phyloP scores from a whole-genome alignment of 2,888 invertebrate species.

The Patella ulyssiponensis region DNA sequence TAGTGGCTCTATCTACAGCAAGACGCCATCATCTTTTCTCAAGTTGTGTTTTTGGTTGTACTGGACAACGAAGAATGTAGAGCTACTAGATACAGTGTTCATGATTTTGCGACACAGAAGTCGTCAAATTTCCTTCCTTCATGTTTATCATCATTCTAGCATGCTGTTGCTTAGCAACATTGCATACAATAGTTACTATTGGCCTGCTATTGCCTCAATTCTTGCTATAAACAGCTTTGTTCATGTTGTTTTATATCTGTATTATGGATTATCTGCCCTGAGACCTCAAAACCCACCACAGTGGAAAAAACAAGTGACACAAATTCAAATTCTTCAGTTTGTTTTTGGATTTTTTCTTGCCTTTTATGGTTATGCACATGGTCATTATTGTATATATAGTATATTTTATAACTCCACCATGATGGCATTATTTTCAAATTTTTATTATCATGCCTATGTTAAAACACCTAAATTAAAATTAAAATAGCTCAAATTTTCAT shows the following conservation, averaged over 20 bases:
- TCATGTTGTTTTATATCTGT: slow-evolving; percentile 66
- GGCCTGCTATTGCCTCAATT: slow-evolving; percentile 63
- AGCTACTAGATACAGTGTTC: slow-evolving; percentile 70
- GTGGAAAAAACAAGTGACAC: slow-evolving; percentile 68
- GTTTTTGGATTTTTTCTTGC: slow-evolving; percentile 60
- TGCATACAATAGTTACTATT: slow-evolving; percentile 57
- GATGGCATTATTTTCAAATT: slow-evolving; percentile 65
- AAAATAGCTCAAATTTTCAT: background rate
- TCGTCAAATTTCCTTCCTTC: slow-evolving; percentile 68
- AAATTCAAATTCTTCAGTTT: slow-evolving; percentile 69
- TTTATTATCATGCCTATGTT: slow-evolving; percentile 65
- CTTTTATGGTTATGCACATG: slow-evolving; percentile 59
- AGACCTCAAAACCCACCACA: slow-evolving; percentile 53
- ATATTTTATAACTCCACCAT: slow-evolving; percentile 66
- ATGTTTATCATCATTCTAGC: slow-evolving; percentile 69
- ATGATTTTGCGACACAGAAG: slow-evolving; percentile 68
- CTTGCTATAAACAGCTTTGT: slow-evolving; percentile 66
- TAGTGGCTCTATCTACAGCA: slow-evolving; percentile 57
- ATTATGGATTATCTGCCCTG: slow-evolving; percentile 64
- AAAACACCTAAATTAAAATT: slow-evolving; percentile 35
- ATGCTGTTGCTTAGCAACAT: slow-evolving; percentile 68
- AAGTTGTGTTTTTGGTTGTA: slow-evolving; percentile 57
- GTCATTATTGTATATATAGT: slow-evolving; percentile 69
- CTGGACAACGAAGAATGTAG: slow-evolving; percentile 64
- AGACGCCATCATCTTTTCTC: slow-evolving; percentile 43